Conservation (phyloP, 2,888 invertebrate species). For the Cryptophagus acutangulus region DNA sequence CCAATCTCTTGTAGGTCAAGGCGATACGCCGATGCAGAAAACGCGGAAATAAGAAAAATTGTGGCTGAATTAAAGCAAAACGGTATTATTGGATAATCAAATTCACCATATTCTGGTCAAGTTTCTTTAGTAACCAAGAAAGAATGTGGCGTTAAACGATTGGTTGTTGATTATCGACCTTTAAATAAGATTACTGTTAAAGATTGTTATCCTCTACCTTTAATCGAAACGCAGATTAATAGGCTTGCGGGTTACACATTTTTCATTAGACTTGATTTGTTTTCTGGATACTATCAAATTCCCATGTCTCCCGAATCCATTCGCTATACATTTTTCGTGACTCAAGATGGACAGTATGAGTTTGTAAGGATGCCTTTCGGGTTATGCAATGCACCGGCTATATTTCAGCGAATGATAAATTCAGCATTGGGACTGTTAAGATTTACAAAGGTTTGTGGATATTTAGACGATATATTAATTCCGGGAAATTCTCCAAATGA, state of each 20-base stretch:
- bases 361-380: conserved; percentile 11
- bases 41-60: conserved; percentile 21
- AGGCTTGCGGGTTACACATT: no score
- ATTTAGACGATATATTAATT: conserved; percentile 17
- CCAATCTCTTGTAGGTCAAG: no score
- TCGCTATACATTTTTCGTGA: conserved; percentile 19
- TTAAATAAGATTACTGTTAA: no score
- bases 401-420: conserved; percentile 34
- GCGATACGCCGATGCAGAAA: conserved; percentile 24
- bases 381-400: conserved; percentile 14
- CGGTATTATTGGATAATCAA: no score
- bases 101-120: conserved; percentile 27
- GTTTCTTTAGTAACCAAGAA: conserved; percentile 27
- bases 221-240: no score
- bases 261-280: conserved; percentile 32
- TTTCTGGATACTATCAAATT: conserved; percentile 32
- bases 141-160: no score
- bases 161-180: no score
- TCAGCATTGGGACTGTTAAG: conserved; percentile 11
- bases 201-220: no score
- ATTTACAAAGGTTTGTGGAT: conserved; percentile 11
- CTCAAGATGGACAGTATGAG: conserved; percentile 26
- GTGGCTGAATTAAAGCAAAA: no score
- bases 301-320: conserved; percentile 21
- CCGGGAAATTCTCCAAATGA: conserved; percentile 8